Evolutionary conservation across 2,113 vertebrate species (phyloP), one percentile per base, ranked within the genome.

Genomic region (Greenwoodochromis staneri): DNA sequence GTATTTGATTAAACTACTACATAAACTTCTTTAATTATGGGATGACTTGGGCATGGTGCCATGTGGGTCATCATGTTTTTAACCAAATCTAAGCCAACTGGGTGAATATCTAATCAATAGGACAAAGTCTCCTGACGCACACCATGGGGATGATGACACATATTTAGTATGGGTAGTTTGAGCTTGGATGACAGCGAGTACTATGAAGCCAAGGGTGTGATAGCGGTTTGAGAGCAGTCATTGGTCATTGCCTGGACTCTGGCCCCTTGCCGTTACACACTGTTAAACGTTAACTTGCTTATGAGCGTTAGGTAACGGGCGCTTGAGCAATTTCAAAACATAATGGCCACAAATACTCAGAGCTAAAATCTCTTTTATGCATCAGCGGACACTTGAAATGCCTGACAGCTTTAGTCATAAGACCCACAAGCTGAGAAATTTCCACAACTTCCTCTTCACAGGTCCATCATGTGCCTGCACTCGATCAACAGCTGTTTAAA

Each of bases 271-370:
- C 2, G 24, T 29, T 19, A 85, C 88, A 59, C 12, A 45, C 57
- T 2, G 27, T 88, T 92, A 94, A 93, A 90, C 5, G 86, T 95
- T 89, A 95, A 94, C 93, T 34, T 4, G 12, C 84, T 92, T 86
- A 81, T 40, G 63, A 34, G 8, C 0, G 5, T 80, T 81, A 13
- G 8, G 84, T 4, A 92, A 94, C 24, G 6, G 3, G 0, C 6
- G 34, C n/a, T 81, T 83, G n/a, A 4, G 53, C 19, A 82, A 86
- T 19, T 51, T 45, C 3, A n/a, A 85, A 71, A 57, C 2, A 38
- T 14, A 8, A 9, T 17, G 8, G 7, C 14, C 29, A 21, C 8
- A 54, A 51, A 3, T 1, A 0, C 69, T 45, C 0, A 73, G 40
- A 45, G 13, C 13, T 73, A 17, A 11, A 73, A 49, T 51, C 73